These are phyloP conservation scores for Euura saliciscinereae DNA, from an alignment of 1,140 invertebrate species.

Conservation along the genomic window DNA sequence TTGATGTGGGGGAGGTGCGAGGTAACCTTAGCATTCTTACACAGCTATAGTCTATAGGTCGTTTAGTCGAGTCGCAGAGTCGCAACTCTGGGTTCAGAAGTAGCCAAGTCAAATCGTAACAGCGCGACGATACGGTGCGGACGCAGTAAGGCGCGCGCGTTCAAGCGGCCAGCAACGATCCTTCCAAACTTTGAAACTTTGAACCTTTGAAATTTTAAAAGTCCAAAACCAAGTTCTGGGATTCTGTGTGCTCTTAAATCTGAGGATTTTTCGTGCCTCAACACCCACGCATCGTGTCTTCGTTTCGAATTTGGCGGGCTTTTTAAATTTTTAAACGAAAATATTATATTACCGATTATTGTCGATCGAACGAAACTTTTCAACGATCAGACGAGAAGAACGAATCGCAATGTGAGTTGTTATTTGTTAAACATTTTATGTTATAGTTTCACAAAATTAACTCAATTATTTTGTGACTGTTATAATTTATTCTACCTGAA, in stretches of 20 bases:
- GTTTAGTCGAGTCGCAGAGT: neutral
- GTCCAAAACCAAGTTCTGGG: too few relatives aligned
- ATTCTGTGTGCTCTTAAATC: too few relatives aligned
- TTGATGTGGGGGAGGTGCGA: neutral
- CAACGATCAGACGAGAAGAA: neutral
- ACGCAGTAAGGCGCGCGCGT: constrained; percentile 53
- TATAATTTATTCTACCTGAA: too few relatives aligned
- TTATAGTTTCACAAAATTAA: too few relatives aligned
- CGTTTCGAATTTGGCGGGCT: too few relatives aligned
- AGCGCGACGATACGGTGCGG: constrained; percentile 1
- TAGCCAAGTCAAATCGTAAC: constrained; percentile 3
- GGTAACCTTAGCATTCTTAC: neutral
- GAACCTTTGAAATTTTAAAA: too few relatives aligned
- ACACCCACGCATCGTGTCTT: too few relatives aligned
- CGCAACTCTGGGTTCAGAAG: neutral
- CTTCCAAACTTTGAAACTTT: neutral
- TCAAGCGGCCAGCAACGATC: constrained; percentile 47
- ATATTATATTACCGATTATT: too few relatives aligned
- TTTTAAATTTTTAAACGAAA: too few relatives aligned
- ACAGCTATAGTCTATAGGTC: neutral
- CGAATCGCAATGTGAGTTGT: neutral
- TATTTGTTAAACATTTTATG: neutral
- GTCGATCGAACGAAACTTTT: neutral
- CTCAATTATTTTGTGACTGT: too few relatives aligned
- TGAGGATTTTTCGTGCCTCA: too few relatives aligned